These are phyloP conservation scores for Bos javanicus DNA, from an alignment of 2,113 vertebrate genomes.

Conservation along the genomic window DNA sequence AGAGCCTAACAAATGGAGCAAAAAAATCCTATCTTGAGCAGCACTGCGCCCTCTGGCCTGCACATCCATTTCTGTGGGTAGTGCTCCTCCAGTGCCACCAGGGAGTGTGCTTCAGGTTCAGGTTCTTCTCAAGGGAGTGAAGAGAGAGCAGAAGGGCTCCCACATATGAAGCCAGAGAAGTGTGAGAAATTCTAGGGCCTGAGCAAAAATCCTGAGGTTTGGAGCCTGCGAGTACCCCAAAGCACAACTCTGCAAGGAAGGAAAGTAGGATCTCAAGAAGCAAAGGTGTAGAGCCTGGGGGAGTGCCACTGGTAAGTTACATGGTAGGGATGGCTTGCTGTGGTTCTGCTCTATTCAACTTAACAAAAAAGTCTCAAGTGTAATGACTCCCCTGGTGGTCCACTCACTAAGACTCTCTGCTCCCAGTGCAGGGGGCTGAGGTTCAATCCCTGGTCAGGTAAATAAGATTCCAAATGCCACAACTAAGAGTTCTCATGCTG, in stretches of 20 bases:
- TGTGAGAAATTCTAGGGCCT: background rate
- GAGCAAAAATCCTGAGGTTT: background rate
- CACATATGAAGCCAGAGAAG: background rate
- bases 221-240: accelerated
- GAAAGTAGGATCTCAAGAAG: background rate
- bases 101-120: background rate
- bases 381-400: background rate
- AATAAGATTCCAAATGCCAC: too few species aligned
- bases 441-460: too few species aligned
- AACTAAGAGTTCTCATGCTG: too few species aligned
- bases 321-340: accelerated
- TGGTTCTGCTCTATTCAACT: background rate
- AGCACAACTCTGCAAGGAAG: background rate
- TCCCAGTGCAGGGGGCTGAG: too few species aligned
- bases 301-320: background rate
- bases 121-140: background rate
- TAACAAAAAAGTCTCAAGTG: background rate
- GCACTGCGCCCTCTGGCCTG: background rate
- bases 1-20: background rate
- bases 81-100: background rate
- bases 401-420: background rate
- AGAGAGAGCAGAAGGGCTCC: background rate
- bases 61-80: background rate
- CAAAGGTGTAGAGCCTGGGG: accelerated
- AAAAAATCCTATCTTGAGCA: background rate